Conservation (phyloP, 2,113 vertebrate species). For the Eublepharis macularius region DNA sequence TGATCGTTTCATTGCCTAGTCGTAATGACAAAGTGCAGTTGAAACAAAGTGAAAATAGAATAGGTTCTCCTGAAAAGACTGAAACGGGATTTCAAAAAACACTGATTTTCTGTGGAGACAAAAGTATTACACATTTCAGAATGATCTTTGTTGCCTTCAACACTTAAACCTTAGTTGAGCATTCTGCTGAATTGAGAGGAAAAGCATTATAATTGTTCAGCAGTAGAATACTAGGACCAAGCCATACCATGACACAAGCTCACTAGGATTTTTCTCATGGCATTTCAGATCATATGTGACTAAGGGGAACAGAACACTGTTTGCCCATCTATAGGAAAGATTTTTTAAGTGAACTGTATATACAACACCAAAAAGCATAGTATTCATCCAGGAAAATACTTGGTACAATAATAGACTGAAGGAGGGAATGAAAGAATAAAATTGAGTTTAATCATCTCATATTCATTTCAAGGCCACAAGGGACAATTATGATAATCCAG, state of each 20-base stretch:
- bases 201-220: background rate
- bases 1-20: background rate
- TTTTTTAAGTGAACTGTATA: background rate
- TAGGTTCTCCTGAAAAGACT: background rate
- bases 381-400: background rate
- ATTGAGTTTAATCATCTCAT: background rate
- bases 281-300: background rate
- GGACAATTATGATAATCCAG: slow-evolving; percentile 5
- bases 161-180: background rate
- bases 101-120: background rate
- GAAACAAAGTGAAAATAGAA: background rate
- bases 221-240: background rate
- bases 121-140: background rate
- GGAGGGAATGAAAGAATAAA: background rate
- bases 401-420: background rate
- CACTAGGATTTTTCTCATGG: background rate
- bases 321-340: background rate
- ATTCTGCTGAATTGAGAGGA: background rate
- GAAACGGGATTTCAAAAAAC: background rate
- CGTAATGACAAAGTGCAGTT: background rate
- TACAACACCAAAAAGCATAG: background rate
- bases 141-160: background rate
- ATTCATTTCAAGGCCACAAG: slow-evolving; percentile 11
- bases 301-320: background rate
- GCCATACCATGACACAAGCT: no score